Evolutionary conservation across 2,113 vertebrate genomes (phyloP).

Genomic region (Phalacrocorax brasilianus): DNA sequence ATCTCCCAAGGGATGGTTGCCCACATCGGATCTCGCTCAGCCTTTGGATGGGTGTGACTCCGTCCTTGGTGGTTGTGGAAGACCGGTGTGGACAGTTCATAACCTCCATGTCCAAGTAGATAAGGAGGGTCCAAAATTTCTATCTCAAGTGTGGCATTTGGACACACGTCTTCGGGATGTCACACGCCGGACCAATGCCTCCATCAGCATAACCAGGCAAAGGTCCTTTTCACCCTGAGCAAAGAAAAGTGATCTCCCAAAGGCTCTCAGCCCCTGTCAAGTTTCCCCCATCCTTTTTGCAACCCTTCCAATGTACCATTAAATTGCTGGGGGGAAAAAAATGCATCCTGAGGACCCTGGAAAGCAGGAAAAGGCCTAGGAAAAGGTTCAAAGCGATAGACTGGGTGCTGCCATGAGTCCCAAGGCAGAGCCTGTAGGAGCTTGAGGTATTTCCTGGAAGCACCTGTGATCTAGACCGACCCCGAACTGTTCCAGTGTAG

Average conservation of each 20-base stretch:
- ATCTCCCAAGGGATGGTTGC: neutral
- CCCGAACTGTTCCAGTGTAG: neutral
- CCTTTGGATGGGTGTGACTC: neutral
- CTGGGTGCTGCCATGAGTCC: neutral
- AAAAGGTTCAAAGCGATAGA: neutral
- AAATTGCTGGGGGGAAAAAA: neutral
- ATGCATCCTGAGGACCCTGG: neutral
- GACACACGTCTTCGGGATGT: neutral
- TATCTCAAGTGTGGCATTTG: rapidly evolving
- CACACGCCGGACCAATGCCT: rapidly evolving
- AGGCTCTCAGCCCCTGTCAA: neutral
- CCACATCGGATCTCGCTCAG: neutral
- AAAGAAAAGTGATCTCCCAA: neutral
- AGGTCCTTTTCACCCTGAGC: neutral
- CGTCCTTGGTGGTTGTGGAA: neutral
- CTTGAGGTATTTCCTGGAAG: neutral
- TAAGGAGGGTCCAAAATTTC: neutral
- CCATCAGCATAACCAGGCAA: neutral
- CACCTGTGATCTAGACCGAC: no score
- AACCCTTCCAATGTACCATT: no score
- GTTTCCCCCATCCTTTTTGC: neutral
- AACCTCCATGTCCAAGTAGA: rapidly evolving
- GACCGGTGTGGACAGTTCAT: rapidly evolving
- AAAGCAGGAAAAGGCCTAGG: neutral
- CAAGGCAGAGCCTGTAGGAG: neutral